These are phyloP conservation scores for Orgyia antiqua DNA, from an alignment of 2,888 invertebrate species.

Conservation along the genomic window DNA sequence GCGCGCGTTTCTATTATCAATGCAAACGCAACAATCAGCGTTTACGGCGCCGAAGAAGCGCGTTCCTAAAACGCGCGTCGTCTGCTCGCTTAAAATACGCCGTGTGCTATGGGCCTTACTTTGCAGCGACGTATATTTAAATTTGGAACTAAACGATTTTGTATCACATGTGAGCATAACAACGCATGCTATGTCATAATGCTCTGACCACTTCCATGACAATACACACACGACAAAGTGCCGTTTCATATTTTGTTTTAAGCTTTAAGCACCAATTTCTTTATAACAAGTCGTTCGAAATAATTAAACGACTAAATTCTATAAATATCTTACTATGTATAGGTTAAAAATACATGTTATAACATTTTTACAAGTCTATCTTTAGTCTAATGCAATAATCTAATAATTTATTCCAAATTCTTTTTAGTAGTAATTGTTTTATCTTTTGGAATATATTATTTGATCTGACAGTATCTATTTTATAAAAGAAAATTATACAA, in stretches of 20 bases:
- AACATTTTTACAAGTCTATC: constrained; percentile 78
- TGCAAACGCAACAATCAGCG: no score
- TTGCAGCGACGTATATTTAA: constrained; percentile 19
- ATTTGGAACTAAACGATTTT: constrained; percentile 35
- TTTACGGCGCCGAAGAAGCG: no score
- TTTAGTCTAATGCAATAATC: constrained; percentile 52
- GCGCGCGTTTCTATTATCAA: no score
- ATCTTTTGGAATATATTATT: constrained; percentile 38
- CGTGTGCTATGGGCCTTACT: no score
- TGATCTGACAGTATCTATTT: constrained; percentile 37
- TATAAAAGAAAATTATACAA: constrained; percentile 44
- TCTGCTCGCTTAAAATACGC: no score
- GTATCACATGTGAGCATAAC: constrained; percentile 60
- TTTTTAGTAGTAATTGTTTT: constrained; percentile 6
- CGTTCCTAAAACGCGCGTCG: no score
- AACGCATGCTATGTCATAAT: constrained; percentile 76
- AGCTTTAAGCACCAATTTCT: constrained; percentile 78
- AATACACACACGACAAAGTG: constrained; percentile 67
- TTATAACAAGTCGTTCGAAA: constrained; percentile 79
- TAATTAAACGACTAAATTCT: constrained; percentile 78
- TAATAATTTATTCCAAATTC: constrained; percentile 43
- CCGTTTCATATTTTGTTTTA: constrained; percentile 67
- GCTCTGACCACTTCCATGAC: constrained; percentile 66
- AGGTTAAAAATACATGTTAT: constrained; percentile 78
- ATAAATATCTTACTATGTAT: constrained; percentile 79